Conservation (phyloP, 2,113 vertebrate genomes). For the Edolisoma coerulescens region DNA sequence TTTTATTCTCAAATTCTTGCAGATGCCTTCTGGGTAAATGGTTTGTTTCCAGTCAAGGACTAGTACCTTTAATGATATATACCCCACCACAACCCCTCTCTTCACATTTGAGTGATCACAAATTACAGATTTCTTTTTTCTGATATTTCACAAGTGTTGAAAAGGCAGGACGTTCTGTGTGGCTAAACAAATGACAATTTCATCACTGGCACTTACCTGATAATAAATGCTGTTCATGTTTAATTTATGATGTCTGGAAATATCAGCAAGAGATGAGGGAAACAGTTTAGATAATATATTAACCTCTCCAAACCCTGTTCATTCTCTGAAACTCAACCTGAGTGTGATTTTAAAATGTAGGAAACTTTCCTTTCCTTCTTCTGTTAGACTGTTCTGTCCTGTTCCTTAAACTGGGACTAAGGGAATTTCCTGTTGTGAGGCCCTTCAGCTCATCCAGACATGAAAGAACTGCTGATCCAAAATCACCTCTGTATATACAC, state of each 20-base stretch:
- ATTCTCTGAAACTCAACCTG: background rate
- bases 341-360: background rate
- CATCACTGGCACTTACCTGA: background rate
- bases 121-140: background rate
- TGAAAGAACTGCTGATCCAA: background rate
- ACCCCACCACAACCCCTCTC: background rate
- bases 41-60: background rate
- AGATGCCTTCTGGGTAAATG: background rate
- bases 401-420: background rate
- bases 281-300: background rate
- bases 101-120: background rate
- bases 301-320: background rate
- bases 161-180: background rate
- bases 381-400: background rate
- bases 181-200: conserved; percentile 5
- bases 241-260: conserved; percentile 3
- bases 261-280: background rate
- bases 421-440: background rate
- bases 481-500: background rate
- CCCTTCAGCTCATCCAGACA: background rate
- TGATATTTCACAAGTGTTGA: background rate
- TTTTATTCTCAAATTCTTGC: background rate
- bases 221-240: background rate
- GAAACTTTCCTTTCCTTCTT: background rate
- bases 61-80: background rate